Base-by-base conservation (phyloP, 2,113 vertebrate species). In the Agelaius phoeniceus region DNA sequence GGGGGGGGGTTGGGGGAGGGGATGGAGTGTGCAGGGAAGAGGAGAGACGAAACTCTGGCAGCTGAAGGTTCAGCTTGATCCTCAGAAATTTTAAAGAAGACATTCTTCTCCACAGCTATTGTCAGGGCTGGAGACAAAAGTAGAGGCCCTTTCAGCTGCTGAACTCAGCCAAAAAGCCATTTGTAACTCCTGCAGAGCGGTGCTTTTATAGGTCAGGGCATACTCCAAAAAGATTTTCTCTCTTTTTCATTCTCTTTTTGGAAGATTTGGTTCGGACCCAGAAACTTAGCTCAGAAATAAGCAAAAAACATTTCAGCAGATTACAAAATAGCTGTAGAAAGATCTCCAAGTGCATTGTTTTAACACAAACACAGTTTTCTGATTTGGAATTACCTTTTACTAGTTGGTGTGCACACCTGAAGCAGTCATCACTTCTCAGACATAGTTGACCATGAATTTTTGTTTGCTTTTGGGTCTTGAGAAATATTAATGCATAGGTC, bases 161-260 rank as follows among this genome's bases (percentile, higher is more conserved):
- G 93, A 96, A 96, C 92, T 95, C 95, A 95, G 94, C 88, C 95
- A 94, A 95, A 96, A 96, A 97, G 91, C 93, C 93, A 96, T 97
- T 96, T 92, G 89, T 94, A 96, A 93, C 90, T 96, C 94, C 96
- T 94, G 96, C 93, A 87, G 96, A 90, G 92, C 2, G 0, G 54
- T 88, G 92, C 90, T 95, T 96, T 96, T 93, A 93, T 73, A 95
- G 95, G 93, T 96, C 96, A 97, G 87, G 84, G 92, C 68, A 94
- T 95, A 92, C 69, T 89, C 91, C 57, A 0, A 65, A 85, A 93
- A 93, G 95, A 92, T 95, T 92, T 91, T 97, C 93, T 94, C 73
- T 79, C 78, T 77, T 73, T 88, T 91, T 91, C 63, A 49, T 39
- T 82, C 37, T 80, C 77, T 84, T 90, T 88, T 91, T 66, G 89